Base-by-base conservation (phyloP, 1,140 invertebrate genomes). In the Whitmania pigra region DNA sequence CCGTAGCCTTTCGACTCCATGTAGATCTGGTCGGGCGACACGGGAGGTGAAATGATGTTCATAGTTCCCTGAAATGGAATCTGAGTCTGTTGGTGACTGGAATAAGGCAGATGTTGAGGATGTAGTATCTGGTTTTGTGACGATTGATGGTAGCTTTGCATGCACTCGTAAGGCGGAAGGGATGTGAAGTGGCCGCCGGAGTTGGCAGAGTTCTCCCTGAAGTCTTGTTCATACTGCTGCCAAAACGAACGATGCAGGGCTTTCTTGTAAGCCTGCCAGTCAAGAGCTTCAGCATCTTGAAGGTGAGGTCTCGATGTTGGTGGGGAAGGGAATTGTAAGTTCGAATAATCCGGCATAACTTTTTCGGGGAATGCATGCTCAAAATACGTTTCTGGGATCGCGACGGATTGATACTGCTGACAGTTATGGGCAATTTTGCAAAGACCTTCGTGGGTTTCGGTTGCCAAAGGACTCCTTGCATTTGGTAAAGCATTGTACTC, bases 211-310 rank as follows among this genome's bases (percentile, higher is more conserved):
- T 0, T 49, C 15, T 49, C 43, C 15, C 57, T 63, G 29, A 25
- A 25, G 22, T 63, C 22, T 63, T 63, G 22, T 7, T 63, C 57
- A n/a, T 63, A 63, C 15, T 63, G 57, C 22, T 63, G 22, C 57
- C 57, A 63, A 63, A 63, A 63, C 5, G 22, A 25, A 63, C 57
- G 29, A 63, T 63, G 57, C 13, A 63, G 29, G 29, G 22, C 57
- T 15, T 63, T 22, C 22, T 63, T 63, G 20, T 63, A 63, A 63
- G 57, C 15, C 57, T 25, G 29, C 57, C 57, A 63, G 5, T 63
- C 29, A 17, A 49, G 43, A 49, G 43, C 43, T 49, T 49, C 43
- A 17, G 9, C 9, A 49, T 49, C 43, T 49, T 49, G 43, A 49
- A 63, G 9, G 6, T 22, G 57, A 63, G 29, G 22, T 63, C 18